Conservation (phyloP, 2,113 vertebrate species). For the Bujurquina vittata region DNA sequence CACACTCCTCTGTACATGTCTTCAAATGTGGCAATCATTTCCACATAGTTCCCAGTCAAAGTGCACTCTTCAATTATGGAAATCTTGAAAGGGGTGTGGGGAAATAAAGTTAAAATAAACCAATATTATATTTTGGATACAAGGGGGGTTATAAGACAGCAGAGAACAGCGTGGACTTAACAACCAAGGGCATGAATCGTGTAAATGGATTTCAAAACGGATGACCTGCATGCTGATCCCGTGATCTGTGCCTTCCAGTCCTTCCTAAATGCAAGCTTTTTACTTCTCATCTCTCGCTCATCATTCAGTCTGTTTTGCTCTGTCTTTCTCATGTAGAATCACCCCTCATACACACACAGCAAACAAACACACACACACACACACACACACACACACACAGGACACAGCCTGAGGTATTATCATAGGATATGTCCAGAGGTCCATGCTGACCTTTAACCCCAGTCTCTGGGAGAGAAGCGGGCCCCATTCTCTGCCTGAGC, state of each 20-base stretch:
- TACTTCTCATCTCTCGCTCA: conserved; percentile 53
- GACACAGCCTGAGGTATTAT: conserved; percentile 71
- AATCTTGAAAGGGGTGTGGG: conserved; percentile 50
- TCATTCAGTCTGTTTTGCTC: conserved; percentile 47
- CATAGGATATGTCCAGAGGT: conserved; percentile 85
- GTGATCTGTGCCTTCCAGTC: conserved; percentile 83
- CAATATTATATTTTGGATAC: conserved; percentile 36
- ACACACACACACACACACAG: conserved; percentile 36
- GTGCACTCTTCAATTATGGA: conserved; percentile 72
- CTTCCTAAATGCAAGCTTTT: conserved; percentile 64
- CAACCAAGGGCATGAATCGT: conserved; percentile 74
- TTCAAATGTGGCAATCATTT: conserved; percentile 63
- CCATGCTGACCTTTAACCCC: conserved; percentile 84
- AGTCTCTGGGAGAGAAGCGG: conserved; percentile 77
- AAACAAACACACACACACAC: neutral
- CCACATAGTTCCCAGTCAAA: conserved; percentile 55
- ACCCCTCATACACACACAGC: neutral
- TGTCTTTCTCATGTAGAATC: conserved; percentile 55
- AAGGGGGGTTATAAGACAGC: conserved; percentile 14
- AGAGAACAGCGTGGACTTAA: conserved; percentile 62
- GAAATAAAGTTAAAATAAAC: conserved; percentile 29
- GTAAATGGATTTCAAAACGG: conserved; percentile 88
- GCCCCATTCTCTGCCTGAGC: conserved; percentile 66
- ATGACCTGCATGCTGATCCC: conserved; percentile 90
- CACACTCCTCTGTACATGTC: conserved; percentile 22